These are phyloP conservation scores for Pterobdella sp. DNA, from an alignment of 2,888 invertebrate genomes.

Conservation along the genomic window DNA sequence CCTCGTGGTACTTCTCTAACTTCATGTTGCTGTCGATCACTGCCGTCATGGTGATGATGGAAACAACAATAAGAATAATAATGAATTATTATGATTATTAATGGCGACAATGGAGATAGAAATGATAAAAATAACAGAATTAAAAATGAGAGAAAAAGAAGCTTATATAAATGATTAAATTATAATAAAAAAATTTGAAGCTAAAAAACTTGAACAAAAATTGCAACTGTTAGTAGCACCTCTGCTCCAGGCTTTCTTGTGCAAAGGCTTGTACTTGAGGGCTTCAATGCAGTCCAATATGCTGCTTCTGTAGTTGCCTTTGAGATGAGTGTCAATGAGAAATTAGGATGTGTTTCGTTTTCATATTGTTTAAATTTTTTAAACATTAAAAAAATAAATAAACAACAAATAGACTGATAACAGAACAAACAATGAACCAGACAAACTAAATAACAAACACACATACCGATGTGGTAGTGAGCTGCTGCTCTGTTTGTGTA, in stretches of 20 bases:
- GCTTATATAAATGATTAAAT: neutral
- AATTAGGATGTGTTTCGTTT: slow-evolving; percentile 63
- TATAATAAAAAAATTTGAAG: too few relatives aligned
- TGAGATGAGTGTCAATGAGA: slow-evolving; percentile 38
- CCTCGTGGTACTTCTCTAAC: slow-evolving; percentile 63
- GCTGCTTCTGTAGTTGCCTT: slow-evolving; percentile 23
- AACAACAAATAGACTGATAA: too few relatives aligned
- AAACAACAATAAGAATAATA: neutral
- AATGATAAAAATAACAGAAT: neutral
- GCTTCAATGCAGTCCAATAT: slow-evolving; percentile 23
- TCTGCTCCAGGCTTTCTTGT: slow-evolving; percentile 28
- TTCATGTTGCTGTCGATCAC: slow-evolving; percentile 68
- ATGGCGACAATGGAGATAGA: neutral
- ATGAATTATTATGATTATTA: neutral
- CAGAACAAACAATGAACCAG: slow-evolving; percentile 50
- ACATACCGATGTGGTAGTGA: slow-evolving; percentile 67
- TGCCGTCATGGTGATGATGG: slow-evolving; percentile 28
- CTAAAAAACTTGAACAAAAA: too few relatives aligned
- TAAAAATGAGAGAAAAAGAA: neutral
- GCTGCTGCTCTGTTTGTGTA: slow-evolving; percentile 86
- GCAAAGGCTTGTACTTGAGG: neutral
- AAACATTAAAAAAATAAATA: slow-evolving; percentile 72
- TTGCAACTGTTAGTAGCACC: too few relatives aligned
- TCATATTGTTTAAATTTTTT: slow-evolving; percentile 68
- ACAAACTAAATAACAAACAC: slow-evolving; percentile 48